Base-by-base conservation (phyloP, 2,888 invertebrate genomes). In the Rhorus exstirpatorius region DNA sequence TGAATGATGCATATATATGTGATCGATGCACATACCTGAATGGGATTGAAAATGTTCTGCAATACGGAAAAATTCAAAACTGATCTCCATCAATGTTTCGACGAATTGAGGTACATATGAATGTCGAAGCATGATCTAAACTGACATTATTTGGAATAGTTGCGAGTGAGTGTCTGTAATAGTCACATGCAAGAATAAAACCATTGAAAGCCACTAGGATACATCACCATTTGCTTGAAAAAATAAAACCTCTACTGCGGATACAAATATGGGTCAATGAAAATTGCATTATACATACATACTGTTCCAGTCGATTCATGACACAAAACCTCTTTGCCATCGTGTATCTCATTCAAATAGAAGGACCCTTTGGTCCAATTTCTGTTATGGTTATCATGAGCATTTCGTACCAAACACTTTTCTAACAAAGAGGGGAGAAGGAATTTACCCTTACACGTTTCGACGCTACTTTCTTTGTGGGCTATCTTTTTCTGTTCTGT, bases 381-480 rank as follows among this genome's bases (percentile, higher is more conserved):
- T 17, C 10, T 49, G 44, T 68, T 60, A 74, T 60, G 14, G 49
- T 67, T 31, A 10, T 38, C 19, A 65, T 79, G 31, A 61, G 31
- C 38, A 61, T 49, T 75, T 63, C 53, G 70, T 49, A 67, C 14
- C 14, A 78, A 35, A 55, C 44, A 31, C 24, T 79, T 44, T 24
- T 17, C 24, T 49, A 65, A 58, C 58, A 65, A 65, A n/a, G 24
- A 35, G 24, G 21, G 38, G 10, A 24, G 58, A 38, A n/a, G n/a
- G 44, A 12, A 46, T 46, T n/a, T n/a, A n/a, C n/a, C n/a, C n/a
- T n/a, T n/a, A n/a, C n/a, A n/a, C n/a, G n/a, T n/a, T n/a, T n/a
- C n/a, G n/a, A n/a, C n/a, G n/a, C n/a, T n/a, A n/a, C n/a, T n/a
- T n/a, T n/a, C n/a, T n/a, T n/a, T n/a, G n/a, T n/a, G n/a, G n/a